Conservation (phyloP, 1,140 invertebrate genomes). For the Melipona quadrifasciata region DNA sequence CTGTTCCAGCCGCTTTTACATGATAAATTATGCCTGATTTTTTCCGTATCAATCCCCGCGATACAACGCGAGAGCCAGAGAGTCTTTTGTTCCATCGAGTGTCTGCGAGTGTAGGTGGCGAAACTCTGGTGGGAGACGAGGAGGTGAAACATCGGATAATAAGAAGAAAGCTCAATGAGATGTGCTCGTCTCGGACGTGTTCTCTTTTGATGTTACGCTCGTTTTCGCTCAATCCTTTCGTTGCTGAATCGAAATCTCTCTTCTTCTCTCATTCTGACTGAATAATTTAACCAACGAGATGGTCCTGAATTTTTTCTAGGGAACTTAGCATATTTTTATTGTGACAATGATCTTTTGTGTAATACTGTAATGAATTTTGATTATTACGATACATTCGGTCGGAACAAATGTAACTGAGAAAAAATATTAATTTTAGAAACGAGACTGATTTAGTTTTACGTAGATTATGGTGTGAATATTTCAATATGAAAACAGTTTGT, state of each 20-base stretch:
- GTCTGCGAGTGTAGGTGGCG: constrained; percentile 47
- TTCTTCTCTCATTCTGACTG: no score
- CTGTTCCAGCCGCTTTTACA: constrained; percentile 46
- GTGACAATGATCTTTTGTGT: no score
- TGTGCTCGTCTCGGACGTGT: no score
- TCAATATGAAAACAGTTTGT: not conserved
- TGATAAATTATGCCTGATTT: constrained; percentile 64
- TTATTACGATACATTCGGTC: no score
- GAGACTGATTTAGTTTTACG: no score
- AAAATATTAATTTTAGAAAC: no score
- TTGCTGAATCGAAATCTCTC: no score
- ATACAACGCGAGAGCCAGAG: constrained; percentile 19
- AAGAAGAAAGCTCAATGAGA: constrained; percentile 1
- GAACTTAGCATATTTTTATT: no score
- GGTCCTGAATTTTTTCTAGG: no score
- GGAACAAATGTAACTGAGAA: no score
- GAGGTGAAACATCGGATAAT: not conserved
- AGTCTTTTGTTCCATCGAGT: constrained; percentile 52
- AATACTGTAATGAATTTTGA: no score
- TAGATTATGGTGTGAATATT: not conserved
- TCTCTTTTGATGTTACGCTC: not conserved
- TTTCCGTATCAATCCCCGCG: constrained; percentile 53
- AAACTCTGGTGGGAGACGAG: constrained; percentile 5
- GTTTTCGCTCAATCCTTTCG: not conserved
- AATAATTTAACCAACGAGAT: no score